Evolutionary conservation across 2,888 invertebrate genomes (phyloP).

Genomic region (Zygogramma bicolorata): DNA sequence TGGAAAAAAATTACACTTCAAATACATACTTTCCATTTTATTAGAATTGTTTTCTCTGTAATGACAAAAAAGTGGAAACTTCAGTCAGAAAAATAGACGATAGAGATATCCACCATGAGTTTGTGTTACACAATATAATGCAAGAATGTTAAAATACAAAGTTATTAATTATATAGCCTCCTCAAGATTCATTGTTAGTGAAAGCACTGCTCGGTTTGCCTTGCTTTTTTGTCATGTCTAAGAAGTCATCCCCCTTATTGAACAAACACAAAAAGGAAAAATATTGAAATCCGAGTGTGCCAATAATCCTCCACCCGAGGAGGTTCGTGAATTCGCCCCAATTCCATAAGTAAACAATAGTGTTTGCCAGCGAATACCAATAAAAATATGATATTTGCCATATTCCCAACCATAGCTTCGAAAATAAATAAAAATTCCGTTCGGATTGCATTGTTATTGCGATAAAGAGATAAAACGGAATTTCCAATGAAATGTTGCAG

Average conservation of each 20-base stretch:
- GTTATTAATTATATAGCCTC: no score
- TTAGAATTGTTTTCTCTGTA: no score
- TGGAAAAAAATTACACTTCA: no score
- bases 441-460: background rate
- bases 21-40: no score
- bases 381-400: conserved; percentile 23
- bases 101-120: no score
- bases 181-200: background rate
- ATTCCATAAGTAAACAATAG: conserved; percentile 22
- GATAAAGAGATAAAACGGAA: background rate
- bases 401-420: background rate
- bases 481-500: background rate
- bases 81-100: no score
- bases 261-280: conserved; percentile 28
- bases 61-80: no score
- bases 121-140: no score
- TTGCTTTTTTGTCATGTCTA: background rate
- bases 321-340: conserved; percentile 11
- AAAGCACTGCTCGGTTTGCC: background rate
- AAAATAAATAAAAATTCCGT: background rate
- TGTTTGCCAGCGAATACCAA: conserved; percentile 24
- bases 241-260: background rate
- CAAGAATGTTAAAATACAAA: no score
- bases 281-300: conserved; percentile 28
- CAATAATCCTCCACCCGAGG: conserved; percentile 19